These are phyloP conservation scores for Smithornis capensis DNA, from an alignment of 2,113 vertebrate species.

Conservation along the genomic window DNA sequence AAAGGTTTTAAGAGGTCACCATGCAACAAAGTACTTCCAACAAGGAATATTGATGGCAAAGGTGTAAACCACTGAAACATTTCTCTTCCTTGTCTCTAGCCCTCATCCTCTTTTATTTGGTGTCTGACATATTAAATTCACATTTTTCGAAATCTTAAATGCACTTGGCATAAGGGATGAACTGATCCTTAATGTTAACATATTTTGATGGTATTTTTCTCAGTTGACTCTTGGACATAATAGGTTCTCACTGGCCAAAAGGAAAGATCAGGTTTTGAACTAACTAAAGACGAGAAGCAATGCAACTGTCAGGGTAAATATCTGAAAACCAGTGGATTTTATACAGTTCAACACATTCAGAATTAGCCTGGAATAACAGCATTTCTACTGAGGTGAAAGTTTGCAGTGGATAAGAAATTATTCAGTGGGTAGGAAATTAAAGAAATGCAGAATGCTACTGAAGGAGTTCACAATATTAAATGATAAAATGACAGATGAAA, in stretches of 20 bases:
- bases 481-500: neutral
- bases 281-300: neutral
- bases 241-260: neutral
- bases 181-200: neutral
- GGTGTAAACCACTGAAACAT: accelerated
- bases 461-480: neutral
- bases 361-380: neutral
- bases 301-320: neutral
- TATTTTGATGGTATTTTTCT: neutral
- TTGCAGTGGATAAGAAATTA: neutral
- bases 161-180: neutral
- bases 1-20: neutral
- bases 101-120: neutral
- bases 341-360: neutral
- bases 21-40: neutral
- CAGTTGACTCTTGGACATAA: neutral
- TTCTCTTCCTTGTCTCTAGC: neutral
- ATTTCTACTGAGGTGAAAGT: neutral
- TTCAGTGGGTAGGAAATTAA: neutral
- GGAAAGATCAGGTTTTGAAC: neutral
- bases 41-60: neutral
- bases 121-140: neutral
- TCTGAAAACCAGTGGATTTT: neutral
- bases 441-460: neutral
- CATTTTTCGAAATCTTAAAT: neutral